Evolutionary conservation across 2,888 invertebrate genomes (phyloP), one percentile per base, ranked within the genome.

Genomic region (Pomacea canaliculata): DNA sequence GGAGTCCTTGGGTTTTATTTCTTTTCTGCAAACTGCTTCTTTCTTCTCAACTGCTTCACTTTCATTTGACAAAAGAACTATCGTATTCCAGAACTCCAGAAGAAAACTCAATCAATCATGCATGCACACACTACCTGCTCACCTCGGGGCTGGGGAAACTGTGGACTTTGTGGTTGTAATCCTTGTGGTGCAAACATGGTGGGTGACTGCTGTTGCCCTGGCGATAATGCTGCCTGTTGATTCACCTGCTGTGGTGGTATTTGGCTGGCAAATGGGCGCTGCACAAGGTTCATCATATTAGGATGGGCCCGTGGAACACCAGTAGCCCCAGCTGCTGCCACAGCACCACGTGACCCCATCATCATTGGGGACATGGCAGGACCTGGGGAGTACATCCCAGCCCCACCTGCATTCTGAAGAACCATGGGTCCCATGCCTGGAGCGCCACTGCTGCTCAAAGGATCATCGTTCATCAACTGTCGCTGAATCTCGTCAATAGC

Each of bases 401-500:
- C 13, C 3, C 23, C 10, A 59, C 71, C 8, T 10, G 19, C 68
- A 68, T 68, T 37, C 37, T 48, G 68, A n/a, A 37, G 12, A 19
- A n/a, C 19, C 19, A n/a, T 46, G 13, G 19, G n/a, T 23, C 27
- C 27, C 23, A 73, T 73, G 71, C 23, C 71, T 68, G 19, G 46
- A 65, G 9, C 74, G 67, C 16, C 51, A 72, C 19, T 48, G 46
- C 9, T 62, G 60, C 71, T 46, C 1, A 74, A 63, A 12, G 85
- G 84, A 73, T 90, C 89, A 49, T 88, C 89, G 75, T 94, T 95
- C 97, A 97, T 97, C 87, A 98, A 92, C 85, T 95, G 95, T 90
- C 96, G 95, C 88, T 96, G 95, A 87, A 98, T 98, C 70, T 95
- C 96, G 88, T 94, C 95, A 81, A 97, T 97, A 80, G 95, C 95